Evolutionary conservation across 2,888 invertebrate species (phyloP).

Genomic region (Andrena chrysosceles): DNA sequence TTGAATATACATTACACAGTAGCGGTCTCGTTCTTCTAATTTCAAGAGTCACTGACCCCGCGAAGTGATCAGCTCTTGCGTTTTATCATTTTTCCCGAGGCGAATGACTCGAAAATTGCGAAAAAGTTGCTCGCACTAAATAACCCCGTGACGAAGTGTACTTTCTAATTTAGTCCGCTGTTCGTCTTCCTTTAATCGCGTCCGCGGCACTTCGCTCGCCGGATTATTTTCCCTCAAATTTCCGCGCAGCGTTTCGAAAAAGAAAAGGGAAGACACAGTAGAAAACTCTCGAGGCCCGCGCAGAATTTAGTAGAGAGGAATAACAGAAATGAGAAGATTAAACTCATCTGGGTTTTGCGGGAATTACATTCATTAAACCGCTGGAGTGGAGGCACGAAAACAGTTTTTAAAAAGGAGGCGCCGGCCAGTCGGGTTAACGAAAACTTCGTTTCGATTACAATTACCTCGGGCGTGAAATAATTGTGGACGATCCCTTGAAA

Average conservation of each 20-base stretch:
- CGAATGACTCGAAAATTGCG: not conserved
- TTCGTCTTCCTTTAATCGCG: conserved; percentile 1
- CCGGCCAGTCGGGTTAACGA: not conserved
- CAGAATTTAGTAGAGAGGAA: conserved; percentile 40
- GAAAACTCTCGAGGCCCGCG: conserved; percentile 5
- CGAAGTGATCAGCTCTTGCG: not conserved
- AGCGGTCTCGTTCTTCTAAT: not conserved
- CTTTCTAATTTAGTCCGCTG: not conserved
- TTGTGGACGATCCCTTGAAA: not conserved
- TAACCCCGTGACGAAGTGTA: not conserved
- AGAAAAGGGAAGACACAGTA: not conserved
- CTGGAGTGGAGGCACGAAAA: conserved; percentile 16
- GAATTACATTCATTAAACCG: conserved; percentile 45
- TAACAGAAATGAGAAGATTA: conserved; percentile 51
- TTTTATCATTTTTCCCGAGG: not conserved
- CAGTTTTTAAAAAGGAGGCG: conserved; percentile 26
- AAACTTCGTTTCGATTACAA: not conserved
- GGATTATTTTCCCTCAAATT: not conserved
- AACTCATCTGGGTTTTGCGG: conserved; percentile 32
- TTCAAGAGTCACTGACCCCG: not conserved
- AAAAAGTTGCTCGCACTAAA: not conserved
- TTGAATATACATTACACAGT: conserved; percentile 10
- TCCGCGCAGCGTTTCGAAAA: not conserved
- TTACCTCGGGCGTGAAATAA: not conserved
- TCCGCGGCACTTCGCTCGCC: not conserved